phyloP scores from a whole-genome alignment of 2,797 vertebrate species.

The Etheostoma nigrum region DNA sequence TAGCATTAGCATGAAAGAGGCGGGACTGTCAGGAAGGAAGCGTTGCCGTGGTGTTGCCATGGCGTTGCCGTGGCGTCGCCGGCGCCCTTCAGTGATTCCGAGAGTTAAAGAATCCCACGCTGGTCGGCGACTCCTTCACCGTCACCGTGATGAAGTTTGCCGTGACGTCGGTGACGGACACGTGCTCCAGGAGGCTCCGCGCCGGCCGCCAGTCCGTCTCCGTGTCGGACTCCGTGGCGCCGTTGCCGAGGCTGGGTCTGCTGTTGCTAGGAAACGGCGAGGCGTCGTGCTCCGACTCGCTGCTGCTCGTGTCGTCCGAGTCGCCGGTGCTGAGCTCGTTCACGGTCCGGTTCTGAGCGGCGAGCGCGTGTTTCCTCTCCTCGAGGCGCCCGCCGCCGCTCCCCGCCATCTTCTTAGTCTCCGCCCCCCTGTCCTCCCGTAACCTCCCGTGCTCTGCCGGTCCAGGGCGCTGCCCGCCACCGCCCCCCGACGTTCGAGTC shows the following conservation, averaged over 20 bases:
- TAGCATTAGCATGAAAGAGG: too few species aligned
- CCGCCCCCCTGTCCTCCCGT: slow-evolving; percentile 41
- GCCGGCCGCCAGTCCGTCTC: slow-evolving; percentile 90
- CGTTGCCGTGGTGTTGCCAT: too few species aligned
- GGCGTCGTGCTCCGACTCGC: slow-evolving; percentile 83
- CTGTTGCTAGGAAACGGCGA: slow-evolving; percentile 47
- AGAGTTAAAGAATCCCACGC: slow-evolving; percentile 93
- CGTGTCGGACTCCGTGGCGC: slow-evolving; percentile 86
- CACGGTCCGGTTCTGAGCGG: slow-evolving; percentile 64
- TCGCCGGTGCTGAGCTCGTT: slow-evolving; percentile 90
- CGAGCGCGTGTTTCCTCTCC: slow-evolving; percentile 50
- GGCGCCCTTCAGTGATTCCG: slow-evolving; percentile 85
- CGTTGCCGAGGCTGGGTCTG: slow-evolving; percentile 82
- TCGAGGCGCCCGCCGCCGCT: slow-evolving; percentile 49
- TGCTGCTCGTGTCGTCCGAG: slow-evolving; percentile 77
- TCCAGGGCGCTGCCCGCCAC: slow-evolving; percentile 68
- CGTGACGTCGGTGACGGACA: slow-evolving; percentile 95
- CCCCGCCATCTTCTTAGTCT: slow-evolving; percentile 15
- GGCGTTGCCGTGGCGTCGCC: too few species aligned
- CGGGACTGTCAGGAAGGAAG: too few species aligned
- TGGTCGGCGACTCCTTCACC: slow-evolving; percentile 96
- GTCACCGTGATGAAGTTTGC: slow-evolving; percentile 96
- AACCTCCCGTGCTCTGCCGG: slow-evolving; percentile 25
- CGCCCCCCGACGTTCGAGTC: neutral
- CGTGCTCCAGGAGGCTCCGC: slow-evolving; percentile 91